phyloP scores from a whole-genome alignment of 1,140 invertebrate genomes.

The Drosophila suzukii region DNA sequence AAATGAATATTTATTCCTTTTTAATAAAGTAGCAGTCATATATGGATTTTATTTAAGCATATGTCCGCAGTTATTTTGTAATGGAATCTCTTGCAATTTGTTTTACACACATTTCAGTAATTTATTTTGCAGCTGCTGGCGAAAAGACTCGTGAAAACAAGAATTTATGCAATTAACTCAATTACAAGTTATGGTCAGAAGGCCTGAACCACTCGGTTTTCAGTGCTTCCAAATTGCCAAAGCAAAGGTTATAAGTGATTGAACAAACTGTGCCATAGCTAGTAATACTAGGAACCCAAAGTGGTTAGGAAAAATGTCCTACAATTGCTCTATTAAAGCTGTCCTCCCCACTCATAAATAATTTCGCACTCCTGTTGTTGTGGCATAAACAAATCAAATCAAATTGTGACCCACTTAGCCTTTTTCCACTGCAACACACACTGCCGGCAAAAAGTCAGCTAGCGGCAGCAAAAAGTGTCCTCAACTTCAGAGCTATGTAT shows the following conservation, averaged over 20 bases:
- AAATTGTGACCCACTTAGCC: constrained; percentile 72
- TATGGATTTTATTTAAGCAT: constrained; percentile 4
- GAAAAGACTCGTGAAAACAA: constrained; percentile 15
- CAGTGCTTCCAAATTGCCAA: neutral
- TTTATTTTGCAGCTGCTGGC: constrained; percentile 32
- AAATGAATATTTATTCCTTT: constrained; percentile 42
- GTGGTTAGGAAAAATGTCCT: constrained; percentile 1
- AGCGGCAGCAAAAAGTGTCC: constrained; percentile 23
- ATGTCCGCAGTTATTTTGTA: constrained; percentile 25
- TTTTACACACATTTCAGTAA: constrained; percentile 34
- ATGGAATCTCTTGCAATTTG: constrained; percentile 32
- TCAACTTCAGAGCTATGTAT: constrained; percentile 21
- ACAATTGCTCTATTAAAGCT: constrained; percentile 19
- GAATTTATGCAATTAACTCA: constrained; percentile 41
- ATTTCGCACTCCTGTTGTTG: constrained; percentile 30
- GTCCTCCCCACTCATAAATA: constrained; percentile 17
- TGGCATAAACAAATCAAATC: constrained; percentile 75
- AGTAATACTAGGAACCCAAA: neutral
- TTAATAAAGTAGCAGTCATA: constrained; percentile 27
- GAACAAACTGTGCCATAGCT: neutral
- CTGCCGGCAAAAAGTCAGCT: constrained; percentile 18
- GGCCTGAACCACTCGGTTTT: constrained; percentile 18
- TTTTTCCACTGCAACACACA: constrained; percentile 39
- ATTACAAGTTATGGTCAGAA: constrained; percentile 38
- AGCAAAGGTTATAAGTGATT: constrained; percentile 32